A percentile compares a stretch with the other conserved stretches of the same genome.
phyloP scores from a whole-genome alignment of 2,888 invertebrate genomes.

The Taphrorychus bicolor region DNA sequence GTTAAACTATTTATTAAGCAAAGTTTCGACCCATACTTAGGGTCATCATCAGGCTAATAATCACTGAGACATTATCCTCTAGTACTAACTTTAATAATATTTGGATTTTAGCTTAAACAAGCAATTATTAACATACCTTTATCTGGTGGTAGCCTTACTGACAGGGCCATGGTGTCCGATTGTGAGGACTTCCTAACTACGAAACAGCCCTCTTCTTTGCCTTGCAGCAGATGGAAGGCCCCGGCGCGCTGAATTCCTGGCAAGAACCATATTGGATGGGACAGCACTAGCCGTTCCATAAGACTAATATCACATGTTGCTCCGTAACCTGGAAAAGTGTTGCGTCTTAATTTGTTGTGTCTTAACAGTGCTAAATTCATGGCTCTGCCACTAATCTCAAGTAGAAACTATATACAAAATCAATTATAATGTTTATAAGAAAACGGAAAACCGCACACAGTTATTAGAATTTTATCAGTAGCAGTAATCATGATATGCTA shows the following conservation, averaged over 20 bases:
- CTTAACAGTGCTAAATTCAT: background rate
- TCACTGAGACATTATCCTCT: too few species aligned
- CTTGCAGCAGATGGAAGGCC: constrained; percentile 91
- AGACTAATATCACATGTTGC: constrained; percentile 85
- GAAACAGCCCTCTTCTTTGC: constrained; percentile 93
- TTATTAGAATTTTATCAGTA: too few species aligned
- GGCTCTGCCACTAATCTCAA: too few species aligned
- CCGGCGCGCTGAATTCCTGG: constrained; percentile 93
- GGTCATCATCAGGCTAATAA: too few species aligned
- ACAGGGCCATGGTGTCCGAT: constrained; percentile 92
- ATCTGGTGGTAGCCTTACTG: constrained; percentile 85
- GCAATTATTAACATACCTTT: constrained; percentile 71
- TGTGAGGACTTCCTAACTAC: constrained; percentile 95
- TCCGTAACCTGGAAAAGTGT: constrained; percentile 63
- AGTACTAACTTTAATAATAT: background rate
- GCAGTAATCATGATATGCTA: too few species aligned
- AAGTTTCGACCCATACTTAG: too few species aligned
- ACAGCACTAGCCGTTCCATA: constrained; percentile 86
- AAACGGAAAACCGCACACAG: too few species aligned
- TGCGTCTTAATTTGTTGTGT: background rate
- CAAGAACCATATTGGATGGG: constrained; percentile 95
- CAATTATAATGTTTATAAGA: too few species aligned
- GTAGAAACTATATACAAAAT: too few species aligned
- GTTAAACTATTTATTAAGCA: too few species aligned
- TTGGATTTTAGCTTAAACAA: too few species aligned